Conservation (phyloP, 1,140 invertebrate genomes). For the Pachyrhynchus sulphureomaculatus region DNA sequence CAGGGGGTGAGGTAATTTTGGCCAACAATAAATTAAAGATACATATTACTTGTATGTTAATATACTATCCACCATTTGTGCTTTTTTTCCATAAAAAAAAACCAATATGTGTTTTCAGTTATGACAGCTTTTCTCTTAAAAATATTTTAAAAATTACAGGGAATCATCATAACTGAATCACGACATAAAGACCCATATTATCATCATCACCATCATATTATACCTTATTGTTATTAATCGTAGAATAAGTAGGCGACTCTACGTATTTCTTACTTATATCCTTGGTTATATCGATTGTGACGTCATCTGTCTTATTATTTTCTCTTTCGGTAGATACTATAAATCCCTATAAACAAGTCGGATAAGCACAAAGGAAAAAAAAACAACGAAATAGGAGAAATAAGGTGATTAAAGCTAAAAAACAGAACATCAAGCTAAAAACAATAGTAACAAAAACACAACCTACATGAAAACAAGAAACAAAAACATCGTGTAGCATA, state of each 20-base stretch:
- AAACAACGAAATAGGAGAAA: neutral
- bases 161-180: neutral
- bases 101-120: too few species aligned
- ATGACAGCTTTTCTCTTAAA: too few species aligned
- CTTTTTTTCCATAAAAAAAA: too few species aligned
- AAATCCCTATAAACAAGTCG: conserved; percentile 46
- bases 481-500: too few species aligned
- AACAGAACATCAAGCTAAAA: neutral
- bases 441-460: conserved; percentile 3
- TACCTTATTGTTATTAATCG: conserved; percentile 32
- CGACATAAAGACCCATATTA: neutral
- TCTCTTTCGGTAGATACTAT: conserved; percentile 43
- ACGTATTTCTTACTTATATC: conserved; percentile 31
- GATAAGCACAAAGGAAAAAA: conserved; percentile 14
- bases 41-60: too few species aligned
- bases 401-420: neutral
- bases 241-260: conserved; percentile 18
- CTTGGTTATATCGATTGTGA: conserved; percentile 45
- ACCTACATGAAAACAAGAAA: too few species aligned
- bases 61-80: too few species aligned
- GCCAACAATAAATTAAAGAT: too few species aligned
- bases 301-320: conserved; percentile 38
- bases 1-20: too few species aligned
- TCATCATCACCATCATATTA: conserved; percentile 16
- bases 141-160: too few species aligned